Conservation (phyloP, 2,888 invertebrate species). For the Mactromeris polynyma region DNA sequence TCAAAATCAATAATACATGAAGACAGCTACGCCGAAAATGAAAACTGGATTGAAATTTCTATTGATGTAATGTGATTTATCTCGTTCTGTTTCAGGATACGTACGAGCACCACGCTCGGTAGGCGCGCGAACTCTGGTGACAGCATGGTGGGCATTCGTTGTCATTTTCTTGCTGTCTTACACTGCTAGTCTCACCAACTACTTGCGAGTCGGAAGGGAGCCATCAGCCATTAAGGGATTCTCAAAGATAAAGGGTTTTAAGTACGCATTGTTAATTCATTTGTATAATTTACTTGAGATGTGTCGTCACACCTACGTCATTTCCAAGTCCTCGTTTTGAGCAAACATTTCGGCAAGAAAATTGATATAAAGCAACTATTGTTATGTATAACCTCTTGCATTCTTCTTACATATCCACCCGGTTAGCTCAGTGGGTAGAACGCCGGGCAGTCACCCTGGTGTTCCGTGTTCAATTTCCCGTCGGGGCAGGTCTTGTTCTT, state of each 20-base stretch:
- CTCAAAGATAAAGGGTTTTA: slow-evolving; percentile 64
- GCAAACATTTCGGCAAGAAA: too few species aligned
- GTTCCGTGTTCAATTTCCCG: too few species aligned
- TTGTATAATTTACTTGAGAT: neutral
- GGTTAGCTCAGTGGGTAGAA: too few species aligned
- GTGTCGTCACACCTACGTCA: too few species aligned
- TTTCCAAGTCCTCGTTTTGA: too few species aligned
- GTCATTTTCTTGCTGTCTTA: slow-evolving; percentile 78
- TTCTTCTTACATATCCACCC: too few species aligned
- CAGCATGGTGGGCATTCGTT: slow-evolving; percentile 82
- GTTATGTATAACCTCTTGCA: too few species aligned
- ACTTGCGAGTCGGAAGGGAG: slow-evolving; percentile 57
- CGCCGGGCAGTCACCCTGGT: too few species aligned
- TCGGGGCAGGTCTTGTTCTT: too few species aligned
- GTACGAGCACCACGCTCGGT: slow-evolving; percentile 78
- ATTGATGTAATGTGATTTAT: neutral
- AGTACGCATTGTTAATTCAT: slow-evolving; percentile 24
- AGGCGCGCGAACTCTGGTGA: slow-evolving; percentile 77
- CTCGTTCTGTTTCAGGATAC: slow-evolving; percentile 66
- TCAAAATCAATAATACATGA: too few species aligned
- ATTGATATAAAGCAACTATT: too few species aligned
- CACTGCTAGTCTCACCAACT: slow-evolving; percentile 79
- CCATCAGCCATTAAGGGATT: slow-evolving; percentile 39
- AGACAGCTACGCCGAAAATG: neutral
- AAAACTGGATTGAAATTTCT: neutral